phyloP scores from a whole-genome alignment of 1,140 invertebrate genomes.

The Plutomurus gul region DNA sequence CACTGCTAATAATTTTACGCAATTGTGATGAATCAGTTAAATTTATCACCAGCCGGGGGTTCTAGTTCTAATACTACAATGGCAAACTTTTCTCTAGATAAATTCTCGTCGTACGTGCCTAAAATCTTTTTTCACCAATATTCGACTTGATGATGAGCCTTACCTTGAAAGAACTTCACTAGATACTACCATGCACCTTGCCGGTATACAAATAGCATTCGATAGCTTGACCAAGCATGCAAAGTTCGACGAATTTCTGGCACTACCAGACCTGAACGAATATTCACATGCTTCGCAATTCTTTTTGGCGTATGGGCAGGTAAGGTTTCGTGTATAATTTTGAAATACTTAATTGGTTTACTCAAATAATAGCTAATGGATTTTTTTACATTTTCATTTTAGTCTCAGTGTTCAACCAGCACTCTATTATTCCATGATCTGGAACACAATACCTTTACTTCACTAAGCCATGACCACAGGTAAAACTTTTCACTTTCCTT shows the following conservation, averaged over 20 bases:
- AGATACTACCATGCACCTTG: slow-evolving; percentile 58
- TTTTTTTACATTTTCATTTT: not conserved
- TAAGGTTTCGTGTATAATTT: slow-evolving; percentile 39
- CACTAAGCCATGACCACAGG: slow-evolving; percentile 51
- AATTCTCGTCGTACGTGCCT: slow-evolving; percentile 58
- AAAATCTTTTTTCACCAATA: slow-evolving; percentile 56
- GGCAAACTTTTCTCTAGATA: slow-evolving; percentile 9
- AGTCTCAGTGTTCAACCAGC: slow-evolving; percentile 53
- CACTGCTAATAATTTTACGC: slow-evolving; percentile 12
- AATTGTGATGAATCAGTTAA: too few species aligned
- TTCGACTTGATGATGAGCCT: slow-evolving; percentile 48
- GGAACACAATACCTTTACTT: slow-evolving; percentile 49
- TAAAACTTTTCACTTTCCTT: slow-evolving; percentile 21
- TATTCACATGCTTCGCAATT: slow-evolving; percentile 59
- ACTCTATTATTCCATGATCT: slow-evolving; percentile 52
- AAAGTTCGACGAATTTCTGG: slow-evolving; percentile 49
- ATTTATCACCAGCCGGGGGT: too few species aligned
- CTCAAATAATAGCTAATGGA: not conserved
- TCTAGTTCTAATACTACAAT: not conserved
- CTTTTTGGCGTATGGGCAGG: slow-evolving; percentile 59
- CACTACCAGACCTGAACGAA: slow-evolving; percentile 59
- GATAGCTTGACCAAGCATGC: slow-evolving; percentile 56
- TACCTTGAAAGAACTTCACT: slow-evolving; percentile 55
- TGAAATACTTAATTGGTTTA: slow-evolving; percentile 5
- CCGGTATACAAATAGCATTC: slow-evolving; percentile 57